Evolutionary conservation across 2,113 vertebrate species (phyloP).

Genomic region (Urocitellus parryii): DNA sequence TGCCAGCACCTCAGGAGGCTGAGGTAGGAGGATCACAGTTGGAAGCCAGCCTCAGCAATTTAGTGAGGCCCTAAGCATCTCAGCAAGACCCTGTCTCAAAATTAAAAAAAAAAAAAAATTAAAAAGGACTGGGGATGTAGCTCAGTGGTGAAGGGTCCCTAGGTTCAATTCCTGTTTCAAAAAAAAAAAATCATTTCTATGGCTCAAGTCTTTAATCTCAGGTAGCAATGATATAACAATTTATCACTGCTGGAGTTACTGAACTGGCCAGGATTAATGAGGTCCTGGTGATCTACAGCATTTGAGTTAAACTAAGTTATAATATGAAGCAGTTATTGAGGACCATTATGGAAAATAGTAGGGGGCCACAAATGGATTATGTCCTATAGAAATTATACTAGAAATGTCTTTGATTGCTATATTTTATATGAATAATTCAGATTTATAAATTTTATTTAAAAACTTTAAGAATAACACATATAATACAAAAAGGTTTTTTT

Average conservation of each 20-base stretch:
- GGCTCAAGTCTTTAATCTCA: not conserved
- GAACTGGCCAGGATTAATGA: not conserved
- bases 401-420: not conserved
- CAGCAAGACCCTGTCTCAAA: too few species aligned
- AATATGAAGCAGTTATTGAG: not conserved
- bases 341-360: constrained; percentile 28
- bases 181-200: not conserved
- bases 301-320: not conserved
- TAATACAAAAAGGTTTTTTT: not conserved
- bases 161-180: too few species aligned
- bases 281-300: not conserved
- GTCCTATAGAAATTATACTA: not conserved
- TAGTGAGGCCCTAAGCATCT: too few species aligned
- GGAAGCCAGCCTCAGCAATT: too few species aligned
- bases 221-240: not conserved
- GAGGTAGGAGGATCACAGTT: too few species aligned
- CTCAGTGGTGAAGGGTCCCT: too few species aligned
- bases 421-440: not conserved
- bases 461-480: not conserved
- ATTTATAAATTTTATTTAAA: constrained; percentile 34
- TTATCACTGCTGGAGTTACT: not conserved
- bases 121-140: too few species aligned
- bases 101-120: too few species aligned
- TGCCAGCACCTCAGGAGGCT: too few species aligned
- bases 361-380: not conserved